Conservation (phyloP, 2,113 vertebrate species). For the Chrysochloris asiatica region DNA sequence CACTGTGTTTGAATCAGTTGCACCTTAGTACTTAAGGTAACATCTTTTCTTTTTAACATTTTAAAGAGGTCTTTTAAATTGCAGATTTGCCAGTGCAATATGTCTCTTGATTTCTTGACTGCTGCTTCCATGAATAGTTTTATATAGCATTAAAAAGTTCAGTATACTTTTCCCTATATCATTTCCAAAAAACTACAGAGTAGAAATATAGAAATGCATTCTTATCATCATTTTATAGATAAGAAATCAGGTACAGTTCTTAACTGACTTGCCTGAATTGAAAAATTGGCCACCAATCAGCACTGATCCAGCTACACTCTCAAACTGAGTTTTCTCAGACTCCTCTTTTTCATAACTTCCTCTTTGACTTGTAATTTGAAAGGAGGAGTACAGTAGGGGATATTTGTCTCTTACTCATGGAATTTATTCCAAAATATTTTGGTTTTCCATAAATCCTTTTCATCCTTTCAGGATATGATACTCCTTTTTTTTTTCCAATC, state of each 20-base stretch:
- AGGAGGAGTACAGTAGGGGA: neutral
- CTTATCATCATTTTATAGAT: neutral
- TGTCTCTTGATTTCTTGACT: too few species aligned
- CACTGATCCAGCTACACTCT: neutral
- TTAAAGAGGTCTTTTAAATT: too few species aligned
- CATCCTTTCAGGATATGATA: neutral
- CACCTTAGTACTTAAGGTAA: too few species aligned
- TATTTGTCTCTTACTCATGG: neutral
- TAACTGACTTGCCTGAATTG: conserved; percentile 6
- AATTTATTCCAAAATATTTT: conserved; percentile 28
- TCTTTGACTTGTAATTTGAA: neutral
- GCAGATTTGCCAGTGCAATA: too few species aligned
- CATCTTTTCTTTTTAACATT: too few species aligned
- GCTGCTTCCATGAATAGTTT: too few species aligned
- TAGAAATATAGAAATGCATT: too few species aligned
- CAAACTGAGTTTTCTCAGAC: neutral
- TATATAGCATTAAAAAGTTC: conserved; percentile 6
- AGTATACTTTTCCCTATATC: neutral
- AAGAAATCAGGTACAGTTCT: neutral
- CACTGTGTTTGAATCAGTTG: too few species aligned
- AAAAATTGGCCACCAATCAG: too few species aligned
- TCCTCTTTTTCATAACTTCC: neutral
- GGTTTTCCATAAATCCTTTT: neutral
- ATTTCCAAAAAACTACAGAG: neutral
- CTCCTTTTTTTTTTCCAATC: neutral